Conservation (phyloP, 30 jellyfish, hydroid and myxozoan species). For the Sanderia malayensis region DNA sequence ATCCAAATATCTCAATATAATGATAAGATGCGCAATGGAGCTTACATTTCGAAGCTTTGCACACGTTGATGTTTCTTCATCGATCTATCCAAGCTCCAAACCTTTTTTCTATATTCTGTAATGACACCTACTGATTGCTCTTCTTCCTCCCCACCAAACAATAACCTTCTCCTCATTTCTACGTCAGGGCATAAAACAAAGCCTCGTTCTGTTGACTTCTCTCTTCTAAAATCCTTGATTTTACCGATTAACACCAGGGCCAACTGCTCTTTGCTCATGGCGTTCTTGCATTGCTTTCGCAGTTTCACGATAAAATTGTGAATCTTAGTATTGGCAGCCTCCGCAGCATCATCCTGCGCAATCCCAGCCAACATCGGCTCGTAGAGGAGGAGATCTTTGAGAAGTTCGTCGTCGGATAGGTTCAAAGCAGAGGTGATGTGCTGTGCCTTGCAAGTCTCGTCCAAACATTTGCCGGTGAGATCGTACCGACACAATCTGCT, state of each 20-base stretch:
- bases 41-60: no score
- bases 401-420: slow-evolving; percentile 44
- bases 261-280: slow-evolving; percentile 50
- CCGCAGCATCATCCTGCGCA: slow-evolving; percentile 13
- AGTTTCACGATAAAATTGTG: slow-evolving; percentile 36
- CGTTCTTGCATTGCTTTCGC: slow-evolving; percentile 30
- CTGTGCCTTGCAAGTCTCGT: slow-evolving; percentile 54
- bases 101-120: not conserved
- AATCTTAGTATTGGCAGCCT: slow-evolving; percentile 9
- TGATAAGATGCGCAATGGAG: no score
- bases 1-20: no score
- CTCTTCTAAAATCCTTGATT: slow-evolving; percentile 23
- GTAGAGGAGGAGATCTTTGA: slow-evolving; percentile 55
- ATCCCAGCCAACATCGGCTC: slow-evolving; percentile 55
- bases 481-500: slow-evolving; percentile 66
- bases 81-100: slow-evolving; percentile 18
- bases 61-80: not conserved
- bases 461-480: slow-evolving; percentile 80
- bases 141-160: not conserved
- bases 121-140: slow-evolving; percentile 9
- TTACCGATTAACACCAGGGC: slow-evolving; percentile 57
- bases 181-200: slow-evolving; percentile 7
- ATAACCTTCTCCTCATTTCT: slow-evolving; percentile 16
- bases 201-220: slow-evolving; percentile 13
- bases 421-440: slow-evolving; percentile 49